These are phyloP conservation scores for Boleophthalmus pectinirostris DNA, from an alignment of 2,113 vertebrate species.

Conservation along the genomic window DNA sequence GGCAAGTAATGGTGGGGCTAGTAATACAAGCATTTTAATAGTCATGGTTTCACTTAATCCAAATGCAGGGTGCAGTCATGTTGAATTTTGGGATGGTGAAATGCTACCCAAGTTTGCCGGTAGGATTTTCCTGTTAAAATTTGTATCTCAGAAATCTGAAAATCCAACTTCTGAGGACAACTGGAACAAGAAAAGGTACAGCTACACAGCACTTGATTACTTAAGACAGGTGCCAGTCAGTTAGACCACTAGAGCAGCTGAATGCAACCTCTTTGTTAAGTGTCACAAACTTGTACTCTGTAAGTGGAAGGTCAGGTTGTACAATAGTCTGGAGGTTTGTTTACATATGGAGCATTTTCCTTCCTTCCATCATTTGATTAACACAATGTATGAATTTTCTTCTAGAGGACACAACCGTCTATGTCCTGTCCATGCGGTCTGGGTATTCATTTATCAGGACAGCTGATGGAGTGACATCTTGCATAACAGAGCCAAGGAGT, in stretches of 20 bases:
- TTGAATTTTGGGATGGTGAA: background rate
- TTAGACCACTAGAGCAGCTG: slow-evolving; percentile 45
- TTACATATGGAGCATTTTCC: background rate
- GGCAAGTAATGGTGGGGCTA: no score
- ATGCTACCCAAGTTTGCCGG: background rate
- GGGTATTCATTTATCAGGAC: background rate
- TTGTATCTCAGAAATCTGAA: background rate
- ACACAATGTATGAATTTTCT: no score
- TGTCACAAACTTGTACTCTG: no score
- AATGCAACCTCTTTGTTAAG: slow-evolving; percentile 33
- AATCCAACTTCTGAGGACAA: background rate
- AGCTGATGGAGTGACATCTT: no score
- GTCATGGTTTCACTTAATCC: no score
- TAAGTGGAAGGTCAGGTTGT: background rate
- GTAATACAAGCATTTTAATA: no score
- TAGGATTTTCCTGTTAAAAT: background rate
- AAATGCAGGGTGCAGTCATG: no score
- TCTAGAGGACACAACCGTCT: no score
- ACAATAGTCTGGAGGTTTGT: background rate
- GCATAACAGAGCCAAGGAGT: no score
- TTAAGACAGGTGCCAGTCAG: slow-evolving; percentile 34
- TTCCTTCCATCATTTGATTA: no score
- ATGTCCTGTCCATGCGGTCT: background rate
- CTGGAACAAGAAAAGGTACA: background rate
- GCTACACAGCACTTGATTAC: slow-evolving; percentile 43